Base-by-base conservation (phyloP, 2,797 vertebrate species). In the Hypotaenidia philippensis region DNA sequence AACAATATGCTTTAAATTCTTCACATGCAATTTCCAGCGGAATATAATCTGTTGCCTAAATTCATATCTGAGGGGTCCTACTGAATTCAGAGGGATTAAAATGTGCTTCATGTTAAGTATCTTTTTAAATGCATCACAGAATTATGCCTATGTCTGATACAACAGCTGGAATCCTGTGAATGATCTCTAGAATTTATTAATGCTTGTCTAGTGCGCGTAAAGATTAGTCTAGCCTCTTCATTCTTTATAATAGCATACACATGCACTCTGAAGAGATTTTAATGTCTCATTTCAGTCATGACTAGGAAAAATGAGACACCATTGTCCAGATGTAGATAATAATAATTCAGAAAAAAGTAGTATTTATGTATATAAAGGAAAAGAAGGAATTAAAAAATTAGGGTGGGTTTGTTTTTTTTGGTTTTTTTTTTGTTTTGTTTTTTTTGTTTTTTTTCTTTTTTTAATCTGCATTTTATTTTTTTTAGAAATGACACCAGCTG, bases 221-320 rank as follows among this genome's bases (percentile, higher is more conserved):
- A 74, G 64, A 29, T 89, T 76, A 66, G 16, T 57, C 55, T 64
- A 81, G 7, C 6, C 3, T 71, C 44, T 57, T 93, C 38, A 5
- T 84, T 93, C 59, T 81, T 70, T 86, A 12, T 63, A 75, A 77
- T 55, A 59, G 15, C 45, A 41, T 60, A 7, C 7, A n/a, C 34
- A 12, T 40, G 22, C 29, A 78, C 22, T 64, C 71, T 59, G 77
- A 71, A 87, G 49, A 92, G 72, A 23, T 80, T 94, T 94, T 68
- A 82, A 55, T 92, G 80, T 82, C 64, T 70, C 63, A 34, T 95
- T 92, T 89, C 70, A 92, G 41, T 83, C 60, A 89, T 72, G 27
- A 78, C 32, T 92, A 27, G 38, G 76, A 41, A 66, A 70, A 72
- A 83, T 31, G 3, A 17, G 8, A 6, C 4, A 9, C 36, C 13